These are phyloP conservation scores for Phalanger gymnotis DNA, from an alignment of 2,797 vertebrate genomes.

Conservation along the genomic window DNA sequence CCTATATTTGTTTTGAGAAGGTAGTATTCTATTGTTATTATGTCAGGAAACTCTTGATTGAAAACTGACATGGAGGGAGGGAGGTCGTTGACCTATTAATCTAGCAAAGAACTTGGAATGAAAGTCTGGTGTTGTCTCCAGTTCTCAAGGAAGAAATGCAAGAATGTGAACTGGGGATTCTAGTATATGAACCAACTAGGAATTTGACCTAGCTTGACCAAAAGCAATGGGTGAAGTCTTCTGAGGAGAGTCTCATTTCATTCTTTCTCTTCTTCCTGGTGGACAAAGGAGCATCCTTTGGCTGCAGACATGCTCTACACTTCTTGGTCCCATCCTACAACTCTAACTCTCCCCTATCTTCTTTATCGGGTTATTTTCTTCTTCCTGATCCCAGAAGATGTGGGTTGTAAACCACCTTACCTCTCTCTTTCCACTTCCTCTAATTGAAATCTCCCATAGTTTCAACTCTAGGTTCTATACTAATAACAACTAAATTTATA, in stretches of 20 bases:
- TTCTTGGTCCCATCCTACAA: not conserved
- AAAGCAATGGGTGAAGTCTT: not conserved
- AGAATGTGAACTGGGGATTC: not conserved
- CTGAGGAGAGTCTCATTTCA: not conserved
- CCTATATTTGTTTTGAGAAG: not conserved
- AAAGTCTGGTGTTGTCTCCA: not conserved
- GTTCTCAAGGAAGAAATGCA: not conserved
- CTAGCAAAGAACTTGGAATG: not conserved
- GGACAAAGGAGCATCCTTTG: too few relatives aligned
- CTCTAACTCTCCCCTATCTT: not conserved
- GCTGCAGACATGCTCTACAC: not conserved
- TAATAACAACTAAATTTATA: not conserved
- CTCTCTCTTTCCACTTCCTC: not conserved
- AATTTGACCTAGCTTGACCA: not conserved
- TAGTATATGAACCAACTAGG: not conserved
- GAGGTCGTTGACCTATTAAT: not conserved
- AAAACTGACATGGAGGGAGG: not conserved
- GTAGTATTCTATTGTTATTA: not conserved
- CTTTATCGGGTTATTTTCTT: not conserved
- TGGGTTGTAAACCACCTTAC: not conserved
- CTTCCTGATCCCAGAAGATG: not conserved
- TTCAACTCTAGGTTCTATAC: not conserved
- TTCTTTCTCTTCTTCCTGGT: not conserved
- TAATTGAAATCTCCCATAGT: not conserved
- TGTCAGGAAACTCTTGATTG: not conserved